Conservation (phyloP, 2,888 invertebrate species). For the Epirrhoe alternata region DNA sequence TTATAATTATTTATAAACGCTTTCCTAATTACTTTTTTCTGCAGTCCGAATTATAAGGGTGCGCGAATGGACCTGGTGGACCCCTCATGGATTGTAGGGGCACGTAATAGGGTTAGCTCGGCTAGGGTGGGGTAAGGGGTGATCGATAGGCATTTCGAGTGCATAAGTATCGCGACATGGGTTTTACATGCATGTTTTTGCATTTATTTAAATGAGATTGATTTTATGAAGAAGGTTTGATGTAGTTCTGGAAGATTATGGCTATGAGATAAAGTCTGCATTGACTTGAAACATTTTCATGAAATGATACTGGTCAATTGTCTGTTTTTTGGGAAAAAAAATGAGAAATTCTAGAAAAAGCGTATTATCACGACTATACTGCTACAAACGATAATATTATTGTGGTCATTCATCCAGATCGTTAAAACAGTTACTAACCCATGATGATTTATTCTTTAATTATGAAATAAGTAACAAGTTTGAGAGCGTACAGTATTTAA, state of each 20-base stretch:
- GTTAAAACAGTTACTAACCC: too few species aligned
- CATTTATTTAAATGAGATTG: neutral
- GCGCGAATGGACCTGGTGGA: constrained; percentile 31
- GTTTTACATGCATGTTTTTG: constrained; percentile 9
- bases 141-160: constrained; percentile 52
- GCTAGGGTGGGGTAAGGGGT: constrained; percentile 51
- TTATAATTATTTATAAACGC: too few species aligned
- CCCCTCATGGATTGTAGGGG: constrained; percentile 46
- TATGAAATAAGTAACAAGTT: constrained; percentile 3
- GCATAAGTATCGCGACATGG: constrained; percentile 33
- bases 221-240: neutral
- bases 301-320: too few species aligned
- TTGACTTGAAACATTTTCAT: too few species aligned
- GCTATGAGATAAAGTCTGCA: too few species aligned
- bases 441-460: constrained; percentile 11
- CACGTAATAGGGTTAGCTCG: constrained; percentile 53
- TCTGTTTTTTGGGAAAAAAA: too few species aligned
- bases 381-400: too few species aligned
- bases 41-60: constrained; percentile 20
- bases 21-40: neutral
- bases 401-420: too few species aligned
- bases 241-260: too few species aligned
- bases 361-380: too few species aligned
- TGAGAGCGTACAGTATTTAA: constrained; percentile 1
- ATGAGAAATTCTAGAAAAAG: too few species aligned